These are phyloP conservation scores for Caenorhabditis panamensis DNA, from an alignment of 2,888 invertebrate genomes.

Conservation along the genomic window DNA sequence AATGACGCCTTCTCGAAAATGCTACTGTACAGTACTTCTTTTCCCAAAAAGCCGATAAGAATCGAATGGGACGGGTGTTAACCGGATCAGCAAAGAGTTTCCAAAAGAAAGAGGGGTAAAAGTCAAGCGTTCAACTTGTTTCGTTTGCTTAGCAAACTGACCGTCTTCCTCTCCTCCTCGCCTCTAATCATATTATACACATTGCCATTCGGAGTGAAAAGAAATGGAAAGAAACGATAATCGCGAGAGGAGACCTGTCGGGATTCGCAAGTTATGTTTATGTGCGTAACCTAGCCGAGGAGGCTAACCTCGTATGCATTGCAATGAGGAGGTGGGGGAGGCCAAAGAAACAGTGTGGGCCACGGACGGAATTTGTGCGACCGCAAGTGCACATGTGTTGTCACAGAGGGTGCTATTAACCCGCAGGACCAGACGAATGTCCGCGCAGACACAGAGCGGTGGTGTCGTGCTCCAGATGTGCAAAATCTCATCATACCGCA, in stretches of 20 bases:
- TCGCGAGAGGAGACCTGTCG: constrained; percentile 30
- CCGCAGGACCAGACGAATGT: constrained; percentile 27
- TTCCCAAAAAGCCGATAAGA: too few species aligned
- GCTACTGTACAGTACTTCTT: too few species aligned
- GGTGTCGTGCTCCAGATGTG: constrained; percentile 48
- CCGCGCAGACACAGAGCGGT: too few species aligned
- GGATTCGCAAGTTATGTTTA: constrained; percentile 47
- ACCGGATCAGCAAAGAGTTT: not conserved
- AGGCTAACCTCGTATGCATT: not conserved
- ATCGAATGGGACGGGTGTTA: not conserved
- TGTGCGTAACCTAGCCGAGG: constrained; percentile 21
- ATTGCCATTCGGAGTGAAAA: constrained; percentile 42
- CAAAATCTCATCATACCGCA: constrained; percentile 44
- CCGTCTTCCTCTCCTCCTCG: constrained; percentile 24
- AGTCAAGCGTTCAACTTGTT: not conserved
- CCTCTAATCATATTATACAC: constrained; percentile 49
- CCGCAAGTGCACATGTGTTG: constrained; percentile 53
- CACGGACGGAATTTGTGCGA: constrained; percentile 3
- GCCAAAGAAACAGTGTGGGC: constrained; percentile 38
- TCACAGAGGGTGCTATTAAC: constrained; percentile 37
- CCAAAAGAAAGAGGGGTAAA: not conserved
- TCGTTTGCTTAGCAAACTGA: constrained; percentile 18
- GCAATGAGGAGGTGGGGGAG: not conserved
- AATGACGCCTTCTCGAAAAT: too few species aligned
- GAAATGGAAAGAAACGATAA: not conserved